These are phyloP conservation scores for Anisognathus igniventris DNA, from an alignment of 2,797 vertebrate species.

Conservation along the genomic window DNA sequence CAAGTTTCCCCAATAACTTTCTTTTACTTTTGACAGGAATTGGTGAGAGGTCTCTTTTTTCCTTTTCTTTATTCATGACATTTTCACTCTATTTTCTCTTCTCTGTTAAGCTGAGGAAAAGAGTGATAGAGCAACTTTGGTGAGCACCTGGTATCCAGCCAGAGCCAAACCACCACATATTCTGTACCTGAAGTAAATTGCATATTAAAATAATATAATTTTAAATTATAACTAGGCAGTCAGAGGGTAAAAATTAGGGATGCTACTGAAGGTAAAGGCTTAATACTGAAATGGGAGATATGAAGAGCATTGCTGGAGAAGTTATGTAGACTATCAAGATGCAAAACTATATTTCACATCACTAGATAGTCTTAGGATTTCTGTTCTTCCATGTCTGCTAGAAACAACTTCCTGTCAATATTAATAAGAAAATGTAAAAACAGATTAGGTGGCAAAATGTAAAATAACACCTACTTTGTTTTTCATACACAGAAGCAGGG, in stretches of 20 bases:
- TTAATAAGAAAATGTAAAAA: neutral
- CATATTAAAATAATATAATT: neutral
- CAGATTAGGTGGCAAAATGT: neutral
- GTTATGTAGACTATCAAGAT: neutral
- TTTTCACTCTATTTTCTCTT: neutral
- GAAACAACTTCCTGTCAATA: neutral
- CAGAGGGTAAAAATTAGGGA: neutral
- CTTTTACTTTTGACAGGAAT: neutral
- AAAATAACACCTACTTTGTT: neutral
- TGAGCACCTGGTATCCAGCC: neutral
- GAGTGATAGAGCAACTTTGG: neutral
- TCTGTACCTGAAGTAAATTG: neutral
- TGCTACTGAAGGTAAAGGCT: neutral
- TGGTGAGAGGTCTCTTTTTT: neutral
- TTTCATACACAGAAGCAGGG: neutral
- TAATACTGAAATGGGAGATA: neutral
- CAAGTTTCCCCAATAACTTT: neutral
- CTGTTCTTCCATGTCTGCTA: neutral
- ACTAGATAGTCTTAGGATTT: neutral
- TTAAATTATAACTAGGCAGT: neutral
- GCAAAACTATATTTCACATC: neutral
- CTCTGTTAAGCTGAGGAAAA: neutral
- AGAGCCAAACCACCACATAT: neutral
- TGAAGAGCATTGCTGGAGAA: neutral
- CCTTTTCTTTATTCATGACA: neutral